Evolutionary conservation across 2,797 vertebrate species (phyloP).

Genomic region (Schizopygopsis malacanthus): DNA sequence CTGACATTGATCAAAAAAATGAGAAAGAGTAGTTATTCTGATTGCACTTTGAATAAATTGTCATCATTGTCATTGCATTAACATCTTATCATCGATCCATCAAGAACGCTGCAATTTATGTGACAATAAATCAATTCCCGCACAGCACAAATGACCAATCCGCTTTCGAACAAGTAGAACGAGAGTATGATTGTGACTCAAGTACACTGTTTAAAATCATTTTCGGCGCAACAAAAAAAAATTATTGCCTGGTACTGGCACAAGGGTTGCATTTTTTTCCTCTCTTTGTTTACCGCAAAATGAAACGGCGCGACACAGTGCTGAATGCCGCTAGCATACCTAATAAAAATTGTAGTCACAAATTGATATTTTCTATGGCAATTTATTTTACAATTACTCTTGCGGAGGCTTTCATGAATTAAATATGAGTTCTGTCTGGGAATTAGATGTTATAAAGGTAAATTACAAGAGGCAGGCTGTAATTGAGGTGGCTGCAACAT

Average conservation of each 20-base stretch:
- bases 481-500: slow-evolving; percentile 98
- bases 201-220: slow-evolving; percentile 47
- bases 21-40: slow-evolving; percentile 33
- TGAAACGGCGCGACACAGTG: slow-evolving; percentile 84
- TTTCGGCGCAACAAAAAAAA: slow-evolving; percentile 40
- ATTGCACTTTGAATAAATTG: slow-evolving; percentile 42
- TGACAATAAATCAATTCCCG: slow-evolving; percentile 37
- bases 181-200: slow-evolving; percentile 17
- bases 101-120: slow-evolving; percentile 26
- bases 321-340: slow-evolving; percentile 80
- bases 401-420: slow-evolving; percentile 98
- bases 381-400: slow-evolving; percentile 99
- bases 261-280: slow-evolving; percentile 35
- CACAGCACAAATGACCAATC: slow-evolving; percentile 34
- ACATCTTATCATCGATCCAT: slow-evolving; percentile 48
- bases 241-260: slow-evolving; percentile 45
- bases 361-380: slow-evolving; percentile 95
- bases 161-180: slow-evolving; percentile 16
- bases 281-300: slow-evolving; percentile 72
- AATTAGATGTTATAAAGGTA: slow-evolving; percentile 99
- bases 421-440: slow-evolving; percentile 99
- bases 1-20: neutral
- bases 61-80: slow-evolving; percentile 38
- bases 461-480: slow-evolving; percentile 99
- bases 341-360: slow-evolving; percentile 89